Conservation (phyloP, 23 tunicate genomes). For the Clavelina lepadiformis region DNA sequence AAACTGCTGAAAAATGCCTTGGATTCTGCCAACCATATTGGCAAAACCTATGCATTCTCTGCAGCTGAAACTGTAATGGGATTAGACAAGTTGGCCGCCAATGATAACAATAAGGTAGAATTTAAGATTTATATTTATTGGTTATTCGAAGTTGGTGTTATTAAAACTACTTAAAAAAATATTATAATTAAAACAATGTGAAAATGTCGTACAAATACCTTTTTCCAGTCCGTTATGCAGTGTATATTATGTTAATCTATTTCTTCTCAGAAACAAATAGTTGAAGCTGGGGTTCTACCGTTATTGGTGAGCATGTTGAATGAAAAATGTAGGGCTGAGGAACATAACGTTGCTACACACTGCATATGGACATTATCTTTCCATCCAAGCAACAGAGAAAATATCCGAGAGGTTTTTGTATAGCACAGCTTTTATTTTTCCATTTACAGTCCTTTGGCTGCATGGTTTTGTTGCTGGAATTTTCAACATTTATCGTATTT, state of each 20-base stretch:
- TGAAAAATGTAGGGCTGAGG: slow-evolving; percentile 16
- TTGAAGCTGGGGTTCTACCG: slow-evolving; percentile 41
- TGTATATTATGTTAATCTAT: neutral
- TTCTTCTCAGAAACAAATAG: slow-evolving; percentile 31
- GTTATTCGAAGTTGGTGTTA: too few species aligned
- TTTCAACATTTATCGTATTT: neutral
- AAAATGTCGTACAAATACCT: too few species aligned
- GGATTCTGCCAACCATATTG: slow-evolving; percentile 41
- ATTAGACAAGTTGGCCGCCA: slow-evolving; percentile 42
- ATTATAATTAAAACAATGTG: too few species aligned
- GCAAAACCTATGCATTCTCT: slow-evolving; percentile 50
- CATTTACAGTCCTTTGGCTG: too few species aligned
- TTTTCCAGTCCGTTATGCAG: too few species aligned
- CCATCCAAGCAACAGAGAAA: slow-evolving; percentile 44
- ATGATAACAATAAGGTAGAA: slow-evolving; percentile 66
- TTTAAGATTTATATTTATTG: too few species aligned
- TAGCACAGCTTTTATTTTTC: too few species aligned
- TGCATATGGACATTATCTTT: slow-evolving; percentile 73
- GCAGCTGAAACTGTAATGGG: slow-evolving; percentile 61
- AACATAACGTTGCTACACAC: slow-evolving; percentile 29
- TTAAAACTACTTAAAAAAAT: too few species aligned
- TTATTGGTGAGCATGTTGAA: slow-evolving; percentile 21
- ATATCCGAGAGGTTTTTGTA: slow-evolving; percentile 54
- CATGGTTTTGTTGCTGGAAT: too few species aligned
- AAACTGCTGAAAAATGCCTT: slow-evolving; percentile 35